phyloP scores from a whole-genome alignment of 37 sponge, comb jelly and placozoan species.

The Theonella swinhoei region DNA sequence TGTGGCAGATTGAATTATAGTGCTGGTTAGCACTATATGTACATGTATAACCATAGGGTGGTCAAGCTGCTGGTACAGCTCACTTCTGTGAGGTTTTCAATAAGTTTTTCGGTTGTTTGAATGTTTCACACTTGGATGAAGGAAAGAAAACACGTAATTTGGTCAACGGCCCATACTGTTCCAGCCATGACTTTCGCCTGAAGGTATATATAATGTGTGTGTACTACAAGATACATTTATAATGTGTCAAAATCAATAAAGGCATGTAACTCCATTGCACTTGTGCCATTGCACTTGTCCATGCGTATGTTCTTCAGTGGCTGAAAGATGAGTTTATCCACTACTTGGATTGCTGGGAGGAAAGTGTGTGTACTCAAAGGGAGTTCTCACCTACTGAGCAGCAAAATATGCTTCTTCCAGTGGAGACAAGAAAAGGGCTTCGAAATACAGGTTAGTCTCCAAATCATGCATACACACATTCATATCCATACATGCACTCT shows the following conservation, averaged over 20 bases:
- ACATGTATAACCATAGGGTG: too few species aligned
- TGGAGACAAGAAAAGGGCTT: too few species aligned
- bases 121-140: background rate
- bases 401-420: too few species aligned
- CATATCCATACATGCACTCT: too few species aligned
- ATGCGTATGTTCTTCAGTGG: conserved; percentile 14
- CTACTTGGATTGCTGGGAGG: conserved; percentile 10
- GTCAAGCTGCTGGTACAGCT: background rate
- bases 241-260: background rate
- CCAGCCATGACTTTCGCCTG: background rate
- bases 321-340: conserved; percentile 5
- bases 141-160: background rate
- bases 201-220: too few species aligned
- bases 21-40: too few species aligned
- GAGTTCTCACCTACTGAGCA: too few species aligned
- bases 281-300: background rate
- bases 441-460: too few species aligned
- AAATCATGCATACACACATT: too few species aligned
- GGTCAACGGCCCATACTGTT: background rate
- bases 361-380: too few species aligned
- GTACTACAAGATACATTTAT: too few species aligned
- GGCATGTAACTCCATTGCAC: background rate
- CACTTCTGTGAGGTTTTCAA: background rate
- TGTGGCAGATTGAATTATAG: too few species aligned
- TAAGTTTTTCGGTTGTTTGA: background rate